Evolutionary conservation across 2,888 invertebrate genomes (phyloP), one percentile per base, ranked within the genome.

Genomic region (Calameuta filiformis): DNA sequence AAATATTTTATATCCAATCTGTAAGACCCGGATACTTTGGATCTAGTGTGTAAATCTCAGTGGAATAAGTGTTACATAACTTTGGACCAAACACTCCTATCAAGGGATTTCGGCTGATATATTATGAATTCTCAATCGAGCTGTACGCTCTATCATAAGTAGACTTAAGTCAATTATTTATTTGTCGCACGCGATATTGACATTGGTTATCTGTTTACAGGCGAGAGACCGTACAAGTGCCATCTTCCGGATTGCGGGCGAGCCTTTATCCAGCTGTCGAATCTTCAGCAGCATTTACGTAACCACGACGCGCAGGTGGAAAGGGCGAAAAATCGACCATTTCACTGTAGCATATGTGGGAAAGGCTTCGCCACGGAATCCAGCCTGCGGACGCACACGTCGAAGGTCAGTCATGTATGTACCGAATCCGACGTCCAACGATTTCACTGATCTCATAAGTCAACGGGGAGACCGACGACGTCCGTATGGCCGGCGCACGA

Each of bases 231-330:
- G 75, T 99, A 98, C 94, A 97, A 98, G 93, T 99, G 98, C 92
- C 98, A 98, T 92, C 94, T 98, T 87, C 97, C 98, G 78, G 98
- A 98, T 90, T 98, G 98, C 92, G 98, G 98, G 77, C 94, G 98
- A 87, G 98, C 98, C 83, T 98, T 98, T 93, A 98, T 98, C 91
- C 98, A 98, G 93, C 94, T 98, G 87, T 98, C 98, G 79, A 98
- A 98, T 92, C 95, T 98, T 15, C 98, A 98, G 91, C 98, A 98
- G 91, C 98, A 98, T 92, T 95, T 98, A 83, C 93, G 98, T 84
- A 98, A 98, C 93, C 98, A 98, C 92, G 98, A 98, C 91, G 98
- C 98, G 79, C 98, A 98, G 92, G 96, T 98, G 84, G 98, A 98
- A 90, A 94, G 98, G 85, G 97, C 98, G 89, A 98, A 98, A 92